Evolutionary conservation across 53 echinoderm and acorn worm genomes (phyloP), one percentile per base, ranked within the genome.

Genomic region (Henricia sp.): DNA sequence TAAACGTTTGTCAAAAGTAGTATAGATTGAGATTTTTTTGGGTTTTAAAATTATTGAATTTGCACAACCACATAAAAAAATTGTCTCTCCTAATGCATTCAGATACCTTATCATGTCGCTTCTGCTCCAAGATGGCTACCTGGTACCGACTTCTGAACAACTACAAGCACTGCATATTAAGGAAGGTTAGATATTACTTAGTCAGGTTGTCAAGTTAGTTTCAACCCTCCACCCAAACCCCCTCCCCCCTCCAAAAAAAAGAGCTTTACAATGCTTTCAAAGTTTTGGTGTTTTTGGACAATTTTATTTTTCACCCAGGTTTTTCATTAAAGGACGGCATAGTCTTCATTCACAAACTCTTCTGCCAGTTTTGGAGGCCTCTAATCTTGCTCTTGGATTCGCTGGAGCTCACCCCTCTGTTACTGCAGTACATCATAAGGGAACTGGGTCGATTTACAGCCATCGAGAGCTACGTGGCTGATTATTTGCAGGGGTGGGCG

Each of bases 61-160:
- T n/a, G n/a, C n/a, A n/a, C n/a, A n/a, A n/a, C n/a, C 8, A 32
- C 33, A 10, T 58, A 19, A 28, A 29, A 0, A 16, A 55, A n/a
- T n/a, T n/a, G 2, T 30, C 3, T 48, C 4, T 70, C 1, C 1
- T 46, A 4, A 26, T 70, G 27, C 29, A 53, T 89, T 11, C 58
- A 92, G 92, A 58, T 36, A 77, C 38, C 53, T 82, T 5, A 14
- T 92, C 17, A 37, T 85, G 30, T 67, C 77, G 2, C 57, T 44
- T 40, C 72, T 92, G 6, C 40, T 92, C 23, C 85, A 74, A 71
- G 92, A 92, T 86, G 92, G 92, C 67, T 89, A 73, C 66, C 73
- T 92, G 20, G 83, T 86, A 48, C 86, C 89, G 4, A 89, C 92
- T 37, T 1, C 28, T 12, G 86, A 92, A 41, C 92, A 92, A 63